Base-by-base conservation (phyloP, 2,797 vertebrate species). In the Chiloscyllium punctatum region DNA sequence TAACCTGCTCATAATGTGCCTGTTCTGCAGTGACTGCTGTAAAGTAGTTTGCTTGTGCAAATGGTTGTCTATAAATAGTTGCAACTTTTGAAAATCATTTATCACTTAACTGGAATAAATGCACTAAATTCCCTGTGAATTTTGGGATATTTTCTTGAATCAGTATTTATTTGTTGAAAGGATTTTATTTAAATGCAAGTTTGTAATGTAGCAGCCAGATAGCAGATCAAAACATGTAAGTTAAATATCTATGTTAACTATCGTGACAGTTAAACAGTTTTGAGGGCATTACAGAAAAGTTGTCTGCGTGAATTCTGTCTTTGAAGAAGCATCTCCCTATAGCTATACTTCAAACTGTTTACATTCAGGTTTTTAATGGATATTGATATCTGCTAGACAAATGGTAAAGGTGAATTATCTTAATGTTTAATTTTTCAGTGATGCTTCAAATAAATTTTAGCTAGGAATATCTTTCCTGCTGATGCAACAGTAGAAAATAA, bases 1-100 rank as follows among this genome's bases (percentile, higher is more conserved):
- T 25, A 87, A 51, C 15, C 23, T 23, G 57, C 33, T n/a, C 1
- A 57, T 91, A 57, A 57, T n/a, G 30, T 91, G 87, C 16, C 53
- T 18, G 7, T 84, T 84, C 37, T 91, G 33, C 11, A 91, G 88
- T 8, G 30, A 25, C 66, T 91, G 88, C 57, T 91, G 53, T 42
- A 84, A 84, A 7, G n/a, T n/a, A 23, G 37, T 42, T 48, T 90
- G 27, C 30, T 91, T 91, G 88, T 62, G 33, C 13, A 66, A 91
- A 66, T 62, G 53, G 62, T 57, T 66, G 13, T 33, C 88, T 66
- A 33, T 9, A 91, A 91, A 62, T 91, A 62, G 48, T n/a, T 91
- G n/a, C 21, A 18, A 53, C 62, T 91, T 91, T 91, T n/a, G 88
- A 91, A 66, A 91, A n/a, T 91, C 62, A 91, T 91, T 91, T 91